Evolutionary conservation across 1,140 invertebrate genomes (phyloP).

Genomic region (Orchestia grillus): DNA sequence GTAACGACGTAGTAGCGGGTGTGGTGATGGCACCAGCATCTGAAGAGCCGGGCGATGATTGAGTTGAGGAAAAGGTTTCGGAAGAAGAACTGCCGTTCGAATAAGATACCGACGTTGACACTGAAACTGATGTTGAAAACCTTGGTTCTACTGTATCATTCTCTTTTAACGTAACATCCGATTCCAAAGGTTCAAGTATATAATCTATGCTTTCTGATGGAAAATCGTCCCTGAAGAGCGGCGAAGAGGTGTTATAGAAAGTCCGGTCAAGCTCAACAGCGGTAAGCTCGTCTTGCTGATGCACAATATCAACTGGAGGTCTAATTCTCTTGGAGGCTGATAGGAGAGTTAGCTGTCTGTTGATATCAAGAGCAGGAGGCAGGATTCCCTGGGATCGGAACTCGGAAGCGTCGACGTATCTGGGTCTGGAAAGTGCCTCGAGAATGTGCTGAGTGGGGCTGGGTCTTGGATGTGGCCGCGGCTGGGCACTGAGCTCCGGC

Average conservation of each 20-base stretch:
- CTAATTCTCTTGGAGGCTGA: not conserved
- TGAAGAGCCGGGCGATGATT: not conserved
- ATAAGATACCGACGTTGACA: conserved; percentile 6
- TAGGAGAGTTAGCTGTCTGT: not conserved
- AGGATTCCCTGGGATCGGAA: not conserved
- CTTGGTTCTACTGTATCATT: not conserved
- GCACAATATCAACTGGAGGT: conserved; percentile 19
- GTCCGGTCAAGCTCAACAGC: not conserved
- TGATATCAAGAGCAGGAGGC: conserved; percentile 28
- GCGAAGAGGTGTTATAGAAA: not conserved
- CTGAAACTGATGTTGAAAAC: conserved; percentile 33
- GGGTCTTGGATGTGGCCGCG: not conserved
- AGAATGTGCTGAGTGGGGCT: conserved; percentile 28
- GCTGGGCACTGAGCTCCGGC: not conserved
- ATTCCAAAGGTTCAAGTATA: conserved; percentile 9
- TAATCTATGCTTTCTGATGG: conserved; percentile 27
- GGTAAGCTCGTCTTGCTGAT: not conserved
- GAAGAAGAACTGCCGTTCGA: not conserved
- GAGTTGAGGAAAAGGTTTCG: not conserved
- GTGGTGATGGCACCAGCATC: not conserved
- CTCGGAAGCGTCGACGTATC: conserved; percentile 20
- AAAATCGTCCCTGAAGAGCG: conserved; percentile 36
- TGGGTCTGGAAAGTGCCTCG: conserved; percentile 2
- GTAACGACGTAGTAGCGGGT: not conserved
- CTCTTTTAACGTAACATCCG: not conserved